These are phyloP conservation scores for Podotricha telesiphe DNA, from an alignment of 2,888 invertebrate species.

Conservation along the genomic window DNA sequence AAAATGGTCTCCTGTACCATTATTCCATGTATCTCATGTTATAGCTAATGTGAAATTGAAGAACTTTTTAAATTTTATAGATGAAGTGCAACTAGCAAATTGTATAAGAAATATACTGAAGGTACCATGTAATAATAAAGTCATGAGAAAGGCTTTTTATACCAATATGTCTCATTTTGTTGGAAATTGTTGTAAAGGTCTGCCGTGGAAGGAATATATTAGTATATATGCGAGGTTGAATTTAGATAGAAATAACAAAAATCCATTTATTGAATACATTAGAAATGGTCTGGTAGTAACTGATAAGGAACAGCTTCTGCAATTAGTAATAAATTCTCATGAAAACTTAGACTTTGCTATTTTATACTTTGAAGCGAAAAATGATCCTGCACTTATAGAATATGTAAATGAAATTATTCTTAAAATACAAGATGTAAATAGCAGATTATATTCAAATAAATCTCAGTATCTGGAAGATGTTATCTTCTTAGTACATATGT, in stretches of 20 bases:
- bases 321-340: slow-evolving; percentile 50
- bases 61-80: slow-evolving; percentile 37
- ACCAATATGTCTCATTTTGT: slow-evolving; percentile 61
- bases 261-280: slow-evolving; percentile 50
- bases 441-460: slow-evolving; percentile 65
- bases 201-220: slow-evolving; percentile 58
- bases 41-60: slow-evolving; percentile 51
- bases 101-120: slow-evolving; percentile 59
- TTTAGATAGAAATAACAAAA: slow-evolving; percentile 47
- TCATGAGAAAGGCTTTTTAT: slow-evolving; percentile 63
- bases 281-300: slow-evolving; percentile 46
- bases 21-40: slow-evolving; percentile 62
- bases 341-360: slow-evolving; percentile 59
- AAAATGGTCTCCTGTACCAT: slow-evolving; percentile 72
- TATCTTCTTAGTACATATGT: slow-evolving; percentile 56
- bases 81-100: slow-evolving; percentile 44
- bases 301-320: slow-evolving; percentile 50
- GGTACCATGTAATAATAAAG: slow-evolving; percentile 66
- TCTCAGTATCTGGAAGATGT: slow-evolving; percentile 58
- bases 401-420: slow-evolving; percentile 55
- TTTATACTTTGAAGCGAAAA: slow-evolving; percentile 55
- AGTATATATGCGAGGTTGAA: slow-evolving; percentile 54
- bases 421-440: slow-evolving; percentile 55
- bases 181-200: slow-evolving; percentile 54
- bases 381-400: slow-evolving; percentile 50